Evolutionary conservation across 2,113 vertebrate genomes (phyloP), one percentile per base, ranked within the genome.

Genomic region (Chlorodrepanis virens): DNA sequence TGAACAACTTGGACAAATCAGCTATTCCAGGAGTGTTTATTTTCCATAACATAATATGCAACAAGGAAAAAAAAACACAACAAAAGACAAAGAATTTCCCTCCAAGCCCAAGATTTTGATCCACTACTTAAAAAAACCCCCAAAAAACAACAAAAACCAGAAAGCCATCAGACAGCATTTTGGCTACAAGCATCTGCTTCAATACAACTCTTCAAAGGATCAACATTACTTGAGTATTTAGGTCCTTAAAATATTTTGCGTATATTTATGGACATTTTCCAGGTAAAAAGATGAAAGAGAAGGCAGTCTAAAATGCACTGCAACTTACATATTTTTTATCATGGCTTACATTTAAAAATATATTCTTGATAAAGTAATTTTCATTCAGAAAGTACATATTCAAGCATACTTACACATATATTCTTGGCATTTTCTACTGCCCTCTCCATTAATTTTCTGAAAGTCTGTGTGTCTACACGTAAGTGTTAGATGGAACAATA

Each of bases 381-480:
- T 37, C 17, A 56, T 86, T 52, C n/a, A 52, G 11, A n/a, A 74
- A 56, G 6, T 19, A 68, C 5, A n/a, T 10, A 60, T 1, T 11
- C 8, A 63, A 0, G 0, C 7, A 61, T 25, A 27, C 14, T 54
- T 63, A 35, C n/a, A 52, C 14, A 63, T n/a, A 28, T 23, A 65
- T 23, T 56, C 37, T 59, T 75, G 25, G 19, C 5, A 33, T 64
- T 94, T 91, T 53, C 57, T 64, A 28, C 3, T 28, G 20, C 53
- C n/a, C 39, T 29, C 52, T 33, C 45, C 37, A 27, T 16, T 63
- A 64, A 61, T 69, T 60, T 72, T 65, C 65, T 35, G 3, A 25
- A 49, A 74, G 37, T 4, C 42, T 63, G 12, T 1, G 0, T 15
- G 14, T 10, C 8, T 39, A 80, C 15, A 35, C 3, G 1, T 4